Base-by-base conservation (phyloP, 2,113 vertebrate species). In the Campylorhamphus procurvoides region DNA sequence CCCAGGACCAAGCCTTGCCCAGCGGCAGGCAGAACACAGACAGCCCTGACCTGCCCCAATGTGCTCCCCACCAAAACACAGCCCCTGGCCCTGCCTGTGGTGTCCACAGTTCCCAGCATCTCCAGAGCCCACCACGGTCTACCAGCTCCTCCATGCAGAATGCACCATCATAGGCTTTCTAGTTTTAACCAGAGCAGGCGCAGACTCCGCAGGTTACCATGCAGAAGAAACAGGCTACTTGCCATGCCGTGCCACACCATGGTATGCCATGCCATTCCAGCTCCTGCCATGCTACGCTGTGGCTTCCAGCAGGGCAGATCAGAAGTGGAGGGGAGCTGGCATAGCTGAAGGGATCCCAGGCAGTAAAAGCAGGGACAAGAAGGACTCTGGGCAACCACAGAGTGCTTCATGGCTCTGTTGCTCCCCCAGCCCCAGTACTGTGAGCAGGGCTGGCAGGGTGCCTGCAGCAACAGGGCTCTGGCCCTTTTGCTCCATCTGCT, bases 401-500 rank as follows among this genome's bases (percentile, higher is more conserved):
- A 67, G 39, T 1, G 4, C 33, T 59, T 7, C 2, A 2, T 52
- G 46, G 28, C 18, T 33, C 55, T 66, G 37, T 28, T 62, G 37
- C 22, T 68, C 15, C 22, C 9, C 3, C 23, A 9, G 9, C 40
- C 15, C 9, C 14, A 2, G 52, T 28, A n/a, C 62, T 42, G 25
- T 24, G 27, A 3, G 1, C 10, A 20, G 20, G 6, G 7, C 23
- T 64, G 68, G 53, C 63, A 64, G 16, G 18, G 31, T 64, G 50
- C 79, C 63, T 39, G 56, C 44, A 39, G 56, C 62, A 75, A 47
- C 23, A 55, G 79, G 33, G 55, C 42, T 77, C 68, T 58, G 28
- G 25, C 22, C 37, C 31, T 86, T 86, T 84, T 87, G 44, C 58
- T 86, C 63, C 63, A n/a, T 77, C 87, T 86, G 64, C 87, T 67